Evolutionary conservation across 1,140 invertebrate species (phyloP), one percentile per base, ranked within the genome.

Genomic region (Tetranychus urticae): DNA sequence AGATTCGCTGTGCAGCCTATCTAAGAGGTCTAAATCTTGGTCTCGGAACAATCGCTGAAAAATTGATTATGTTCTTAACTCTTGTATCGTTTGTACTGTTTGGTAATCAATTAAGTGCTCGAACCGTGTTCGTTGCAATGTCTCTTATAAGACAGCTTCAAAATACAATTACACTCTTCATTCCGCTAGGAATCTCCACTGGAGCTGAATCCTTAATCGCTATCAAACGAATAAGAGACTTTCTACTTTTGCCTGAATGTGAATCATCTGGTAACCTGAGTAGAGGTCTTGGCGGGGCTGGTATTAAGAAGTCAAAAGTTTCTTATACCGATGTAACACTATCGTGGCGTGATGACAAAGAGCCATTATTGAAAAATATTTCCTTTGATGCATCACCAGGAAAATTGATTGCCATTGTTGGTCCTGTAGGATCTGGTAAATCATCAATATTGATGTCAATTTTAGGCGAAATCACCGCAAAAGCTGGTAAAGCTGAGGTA

Each of bases 391-490:
- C 83, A 31, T 76, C 77, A 63, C 75, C 79, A 3, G 79, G 80
- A 8, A 75, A 82, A 36, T 67, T 88, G 12, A 71, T 83, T 0
- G 82, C 81, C 0, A 72, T 88, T 2, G 80, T 88, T 47, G 86
- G 86, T 3, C 79, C 81, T 47, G 85, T 88, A 34, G 85, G 85
- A 3, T 76, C 81, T 0, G 85, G 86, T n/a, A 88, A 69, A 62
- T 62, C 68, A 46, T 69, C 68, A 6, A 62, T 69, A 13, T 42
- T 69, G 37, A 67, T 69, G 68, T 58, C 65, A 5, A 62, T 68
- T 23, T 50, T 69, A 14, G 67, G 68, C 0, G 67, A 70, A 55
- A 63, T 69, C 5, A 82, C 84, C 4, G 67, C 84, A 1, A 71
- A 70, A 3, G 71, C 74, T 0, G 88, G 88, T 1, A 73, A 71